Base-by-base conservation (phyloP, 2,888 invertebrate species). In the Netelia melanura region DNA sequence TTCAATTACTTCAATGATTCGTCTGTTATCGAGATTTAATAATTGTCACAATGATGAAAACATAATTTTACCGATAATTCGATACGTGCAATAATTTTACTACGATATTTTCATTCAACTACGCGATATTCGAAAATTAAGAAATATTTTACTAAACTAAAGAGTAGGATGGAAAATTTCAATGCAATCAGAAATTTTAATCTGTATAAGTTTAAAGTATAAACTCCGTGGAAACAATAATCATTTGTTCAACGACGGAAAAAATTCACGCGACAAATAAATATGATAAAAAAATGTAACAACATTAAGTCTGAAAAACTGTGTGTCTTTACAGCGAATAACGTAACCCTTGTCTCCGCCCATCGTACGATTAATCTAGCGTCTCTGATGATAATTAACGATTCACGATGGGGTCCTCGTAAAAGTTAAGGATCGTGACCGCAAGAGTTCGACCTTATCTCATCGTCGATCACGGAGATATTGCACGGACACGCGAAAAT, bases 371-470 rank as follows among this genome's bases (percentile, higher is more conserved):
- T 86, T 83, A 86, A 87, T 85, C 89, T 88, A 83, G 84, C 83
- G 84, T 71, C 52, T 71, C 87, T 87, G 89, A 88, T 87, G 87
- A 89, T 90, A 90, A 91, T 91, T 90, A 91, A 90, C 90, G 88
- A 86, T 64, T 72, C 77, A 64, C 72, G 54, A 56, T 25, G 23
- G 38, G 81, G 58, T 48, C 84, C 89, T 91, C 90, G 89, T 91
- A 90, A 92, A 92, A 92, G 89, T 91, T 90, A 91, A 91, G 88
- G 88, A 89, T 90, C 90, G 87, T 90, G 89, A 90, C 90, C 89
- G 87, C 54, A 21, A 52, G 54, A 77, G 65, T 79, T 84, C 88
- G 79, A 88, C 84, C 87, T 86, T 85, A 87, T 62, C 71, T 79
- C 54, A 72, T 86, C 86, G 68, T 83, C 84, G 83, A 80, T 86